These are phyloP conservation scores for Cephalopterus ornatus DNA, from an alignment of 2,113 vertebrate species.

Conservation along the genomic window DNA sequence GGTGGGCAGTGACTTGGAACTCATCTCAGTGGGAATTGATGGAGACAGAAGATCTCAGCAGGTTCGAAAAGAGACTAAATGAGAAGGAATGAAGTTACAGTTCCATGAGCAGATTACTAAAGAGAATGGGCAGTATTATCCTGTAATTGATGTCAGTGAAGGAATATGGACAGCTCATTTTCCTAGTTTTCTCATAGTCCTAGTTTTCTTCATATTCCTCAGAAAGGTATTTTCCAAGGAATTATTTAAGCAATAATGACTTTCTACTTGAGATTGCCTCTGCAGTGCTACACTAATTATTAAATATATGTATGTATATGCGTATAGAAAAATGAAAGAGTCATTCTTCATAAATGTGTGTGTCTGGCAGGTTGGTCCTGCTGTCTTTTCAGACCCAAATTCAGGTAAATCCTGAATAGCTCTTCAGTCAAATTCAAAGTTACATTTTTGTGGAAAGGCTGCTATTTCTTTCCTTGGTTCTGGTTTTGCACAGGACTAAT, in stretches of 20 bases:
- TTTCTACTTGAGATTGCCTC: background rate
- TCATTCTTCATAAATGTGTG: background rate
- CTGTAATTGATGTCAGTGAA: background rate
- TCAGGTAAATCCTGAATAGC: background rate
- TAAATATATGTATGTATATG: background rate
- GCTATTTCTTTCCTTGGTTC: background rate
- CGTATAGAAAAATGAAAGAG: background rate
- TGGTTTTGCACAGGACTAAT: background rate
- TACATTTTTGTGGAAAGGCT: background rate
- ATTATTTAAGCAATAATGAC: background rate
- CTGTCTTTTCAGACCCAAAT: background rate
- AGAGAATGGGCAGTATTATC: background rate
- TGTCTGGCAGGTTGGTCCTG: background rate
- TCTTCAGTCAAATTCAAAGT: background rate
- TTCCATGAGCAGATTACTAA: background rate
- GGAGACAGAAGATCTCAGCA: background rate
- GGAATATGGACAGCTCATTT: background rate
- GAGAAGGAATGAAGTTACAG: background rate
- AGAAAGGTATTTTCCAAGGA: background rate
- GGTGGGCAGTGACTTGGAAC: background rate
- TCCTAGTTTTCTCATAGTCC: background rate
- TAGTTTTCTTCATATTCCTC: background rate
- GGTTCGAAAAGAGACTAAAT: background rate
- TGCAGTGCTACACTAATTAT: background rate
- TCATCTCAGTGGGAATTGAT: background rate